Percentiles rank a stretch among this genome's conserved stretches.
These are phyloP conservation scores for Tenthredo scrophulariae DNA, from an alignment of 2,888 invertebrate species.

Conservation along the genomic window DNA sequence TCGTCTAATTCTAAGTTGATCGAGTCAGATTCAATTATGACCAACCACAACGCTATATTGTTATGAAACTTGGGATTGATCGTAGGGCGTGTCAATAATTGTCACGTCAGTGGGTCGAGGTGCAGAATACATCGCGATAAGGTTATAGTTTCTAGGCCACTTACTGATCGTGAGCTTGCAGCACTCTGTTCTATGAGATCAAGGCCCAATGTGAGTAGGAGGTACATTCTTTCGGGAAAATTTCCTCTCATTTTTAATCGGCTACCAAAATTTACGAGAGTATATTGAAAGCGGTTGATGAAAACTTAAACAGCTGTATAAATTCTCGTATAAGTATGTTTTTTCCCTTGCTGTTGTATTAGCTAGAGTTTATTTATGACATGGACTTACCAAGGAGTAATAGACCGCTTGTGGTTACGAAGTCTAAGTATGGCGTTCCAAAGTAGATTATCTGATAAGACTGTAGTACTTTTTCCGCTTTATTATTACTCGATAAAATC, in stretches of 20 bases:
- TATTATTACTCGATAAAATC: constrained; percentile 52
- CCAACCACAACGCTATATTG: constrained; percentile 3
- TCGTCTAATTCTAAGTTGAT: neutral
- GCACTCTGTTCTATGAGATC: constrained; percentile 9
- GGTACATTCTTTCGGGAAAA: neutral
- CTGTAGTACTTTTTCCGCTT: constrained; percentile 35
- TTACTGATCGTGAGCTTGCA: constrained; percentile 57
- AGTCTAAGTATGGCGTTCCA: constrained; percentile 32
- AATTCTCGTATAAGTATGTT: neutral
- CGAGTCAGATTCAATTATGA: constrained; percentile 26
- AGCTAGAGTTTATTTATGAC: constrained; percentile 43
- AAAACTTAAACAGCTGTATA: neutral
- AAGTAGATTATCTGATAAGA: constrained; percentile 49
- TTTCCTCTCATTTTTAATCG: neutral
- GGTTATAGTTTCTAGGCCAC: constrained; percentile 69
- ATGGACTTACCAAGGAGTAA: constrained; percentile 26
- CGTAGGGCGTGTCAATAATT: constrained; percentile 64
- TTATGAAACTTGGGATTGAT: constrained; percentile 28
- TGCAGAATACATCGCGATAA: constrained; percentile 68
- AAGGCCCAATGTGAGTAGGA: neutral
- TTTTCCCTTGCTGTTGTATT: constrained; percentile 24
- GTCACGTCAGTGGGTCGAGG: constrained; percentile 68
- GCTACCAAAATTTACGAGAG: neutral
- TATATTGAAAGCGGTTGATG: neutral
- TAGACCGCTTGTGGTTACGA: constrained; percentile 48